Base-by-base conservation (phyloP, 1,140 invertebrate genomes). In the Orussus abietinus region DNA sequence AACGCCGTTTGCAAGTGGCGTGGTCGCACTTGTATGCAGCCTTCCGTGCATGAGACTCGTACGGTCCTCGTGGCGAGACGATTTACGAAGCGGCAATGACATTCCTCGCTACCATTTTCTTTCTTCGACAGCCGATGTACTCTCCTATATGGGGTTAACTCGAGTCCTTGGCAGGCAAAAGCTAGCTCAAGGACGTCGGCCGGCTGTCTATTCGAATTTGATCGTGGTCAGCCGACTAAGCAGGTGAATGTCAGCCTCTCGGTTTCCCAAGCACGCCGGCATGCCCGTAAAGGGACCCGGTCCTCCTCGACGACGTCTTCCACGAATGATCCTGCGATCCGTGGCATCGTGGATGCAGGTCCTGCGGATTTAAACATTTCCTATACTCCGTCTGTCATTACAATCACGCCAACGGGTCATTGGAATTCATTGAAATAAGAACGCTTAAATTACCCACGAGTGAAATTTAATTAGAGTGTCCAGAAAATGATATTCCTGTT, bases 121-220 rank as follows among this genome's bases (percentile, higher is more conserved):
- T 10, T 11, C 22, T 35, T 35, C 33, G 7, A 35, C 18, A 14
- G 32, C 20, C 18, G 28, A 32, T 10, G 25, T 3, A 31, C 26
- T 6, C 20, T 29, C 11, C 37, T 18, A 13, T 29, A 13, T 18
- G 5, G 17, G 5, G 11, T n/a, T n/a, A n/a, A n/a, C n/a, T n/a
- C n/a, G n/a, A n/a, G n/a, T 40, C 53, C 53, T 56, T 56, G 53
- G 42, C 14, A 32, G 18, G 51, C 39, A 52, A 41, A 57, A 57
- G 54, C 47, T 57, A 50, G 52, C 49, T 42, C 54, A 57, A 57
- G 54, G 54, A 57, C 47, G 43, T 43, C 53, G 30, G 43, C 48
- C 49, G 17, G 26, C 48, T 39, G 38, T 53, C 43, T 52, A 52
- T 57, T 56, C 53, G 49, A 49, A 57, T 57, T 57, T 57, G 48